Evolutionary conservation across 2,797 vertebrate genomes (phyloP).

Genomic region (Acropternis orthonyx): DNA sequence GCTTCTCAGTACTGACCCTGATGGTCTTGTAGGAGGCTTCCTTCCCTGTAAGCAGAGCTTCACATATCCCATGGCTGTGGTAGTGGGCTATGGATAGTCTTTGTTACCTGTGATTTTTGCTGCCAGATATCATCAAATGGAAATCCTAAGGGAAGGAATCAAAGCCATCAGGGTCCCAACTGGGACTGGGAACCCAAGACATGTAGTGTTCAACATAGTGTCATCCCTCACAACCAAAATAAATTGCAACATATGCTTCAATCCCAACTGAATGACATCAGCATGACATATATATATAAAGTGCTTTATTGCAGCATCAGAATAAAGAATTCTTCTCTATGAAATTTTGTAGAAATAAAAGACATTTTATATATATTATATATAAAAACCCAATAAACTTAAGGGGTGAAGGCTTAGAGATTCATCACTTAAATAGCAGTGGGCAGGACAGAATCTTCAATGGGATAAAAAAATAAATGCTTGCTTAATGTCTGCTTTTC

Average conservation of each 20-base stretch:
- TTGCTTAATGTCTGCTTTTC: not conserved
- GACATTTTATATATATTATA: constrained; percentile 23
- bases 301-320: constrained; percentile 75
- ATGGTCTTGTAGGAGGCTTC: not conserved
- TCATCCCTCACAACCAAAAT: not conserved
- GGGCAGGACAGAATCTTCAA: constrained; percentile 29
- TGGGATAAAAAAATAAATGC: constrained; percentile 57
- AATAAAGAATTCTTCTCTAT: constrained; percentile 45
- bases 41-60: not conserved
- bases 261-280: not conserved
- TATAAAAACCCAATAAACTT: constrained; percentile 31
- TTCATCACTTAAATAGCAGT: constrained; percentile 59
- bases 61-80: not conserved
- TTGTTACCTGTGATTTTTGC: not conserved
- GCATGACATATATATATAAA: constrained; percentile 48
- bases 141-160: not conserved
- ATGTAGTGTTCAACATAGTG: accelerated
- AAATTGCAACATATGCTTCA: not conserved
- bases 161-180: not conserved
- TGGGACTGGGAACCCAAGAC: not conserved
- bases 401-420: constrained; percentile 17
- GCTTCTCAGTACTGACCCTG: not conserved
- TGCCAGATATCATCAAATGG: not conserved
- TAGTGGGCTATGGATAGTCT: accelerated
- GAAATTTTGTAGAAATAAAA: constrained; percentile 26